Evolutionary conservation across 2,888 invertebrate genomes (phyloP).

Genomic region (Dione vanillae): DNA sequence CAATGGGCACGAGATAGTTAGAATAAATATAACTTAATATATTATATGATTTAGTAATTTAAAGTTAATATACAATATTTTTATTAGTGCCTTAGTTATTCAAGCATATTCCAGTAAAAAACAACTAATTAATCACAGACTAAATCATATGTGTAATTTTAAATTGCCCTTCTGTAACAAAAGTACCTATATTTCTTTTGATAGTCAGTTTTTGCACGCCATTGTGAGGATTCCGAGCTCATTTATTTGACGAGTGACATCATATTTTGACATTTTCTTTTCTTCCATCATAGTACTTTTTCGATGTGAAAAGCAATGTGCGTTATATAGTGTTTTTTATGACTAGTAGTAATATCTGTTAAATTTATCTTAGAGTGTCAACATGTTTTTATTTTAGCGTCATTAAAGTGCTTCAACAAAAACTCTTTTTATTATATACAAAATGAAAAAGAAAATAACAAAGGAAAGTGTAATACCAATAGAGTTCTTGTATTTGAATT

Average conservation of each 20-base stretch:
- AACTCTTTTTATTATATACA: too few relatives aligned
- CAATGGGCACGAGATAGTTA: not conserved
- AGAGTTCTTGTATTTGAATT: not conserved
- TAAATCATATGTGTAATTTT: slow-evolving; percentile 24
- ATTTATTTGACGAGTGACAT: slow-evolving; percentile 44
- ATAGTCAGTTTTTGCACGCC: slow-evolving; percentile 38
- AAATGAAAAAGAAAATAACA: not conserved
- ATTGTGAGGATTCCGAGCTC: slow-evolving; percentile 39
- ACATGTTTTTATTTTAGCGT: not conserved
- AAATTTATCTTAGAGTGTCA: not conserved
- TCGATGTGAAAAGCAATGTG: slow-evolving; percentile 4
- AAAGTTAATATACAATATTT: too few relatives aligned
- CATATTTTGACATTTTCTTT: slow-evolving; percentile 37
- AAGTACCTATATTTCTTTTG: slow-evolving; percentile 36
- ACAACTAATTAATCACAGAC: too few relatives aligned
- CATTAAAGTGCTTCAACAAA: too few relatives aligned
- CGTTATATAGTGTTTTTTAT: not conserved
- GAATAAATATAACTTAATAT: not conserved
- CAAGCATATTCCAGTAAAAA: too few relatives aligned
- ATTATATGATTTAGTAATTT: too few relatives aligned
- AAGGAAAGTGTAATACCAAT: too few relatives aligned
- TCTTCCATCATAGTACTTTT: slow-evolving; percentile 30
- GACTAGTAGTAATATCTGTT: not conserved
- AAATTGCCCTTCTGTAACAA: slow-evolving; percentile 30
- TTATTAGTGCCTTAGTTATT: too few relatives aligned